Evolutionary conservation across 2,797 vertebrate species (phyloP), one percentile per base, ranked within the genome.

Genomic region (Eospalax fontanierii): DNA sequence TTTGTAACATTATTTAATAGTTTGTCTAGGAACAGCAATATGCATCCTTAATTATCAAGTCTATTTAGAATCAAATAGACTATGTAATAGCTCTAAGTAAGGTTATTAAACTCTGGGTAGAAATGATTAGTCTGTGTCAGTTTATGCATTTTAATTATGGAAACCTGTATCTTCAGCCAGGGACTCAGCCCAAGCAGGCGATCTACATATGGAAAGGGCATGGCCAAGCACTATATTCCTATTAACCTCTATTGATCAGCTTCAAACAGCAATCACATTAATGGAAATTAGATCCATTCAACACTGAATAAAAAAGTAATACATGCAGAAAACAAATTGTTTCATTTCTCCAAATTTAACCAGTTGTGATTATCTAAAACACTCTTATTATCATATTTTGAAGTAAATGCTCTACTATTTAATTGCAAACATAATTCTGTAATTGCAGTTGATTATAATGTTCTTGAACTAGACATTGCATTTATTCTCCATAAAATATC

Each of bases 221-320:
- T 88, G 70, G 46, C 18, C 19, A 91, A 91, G n/a, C 28, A 6
- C 3, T 57, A 1, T 76, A 87, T 84, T 89, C 14, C 65, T 83
- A 40, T 6, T 91, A 76, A 89, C 10, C 61, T 12, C 43, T 73
- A 28, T 88, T 87, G 68, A 81, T 68, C 22, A 90, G 22, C 63
- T 43, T 94, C 16, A 73, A 57, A 30, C 63, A 84, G 80, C 43
- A 57, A 92, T 93, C 65, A 30, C 59, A 50, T 90, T 89, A 66
- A 84, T 85, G 28, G 74, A 96, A 89, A 83, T 71, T 83, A 46
- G 26, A 78, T 81, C n/a, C 94, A 94, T 75, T 88, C 12, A 68
- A 61, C 82, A 85, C 82, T 38, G 80, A 63, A 68, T 87, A 6
- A 86, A 84, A 33, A 90, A 50, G 6, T 40, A 11, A 63, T 9